phyloP scores from a whole-genome alignment of 2,797 vertebrate genomes.

The Tragopan temminckii region DNA sequence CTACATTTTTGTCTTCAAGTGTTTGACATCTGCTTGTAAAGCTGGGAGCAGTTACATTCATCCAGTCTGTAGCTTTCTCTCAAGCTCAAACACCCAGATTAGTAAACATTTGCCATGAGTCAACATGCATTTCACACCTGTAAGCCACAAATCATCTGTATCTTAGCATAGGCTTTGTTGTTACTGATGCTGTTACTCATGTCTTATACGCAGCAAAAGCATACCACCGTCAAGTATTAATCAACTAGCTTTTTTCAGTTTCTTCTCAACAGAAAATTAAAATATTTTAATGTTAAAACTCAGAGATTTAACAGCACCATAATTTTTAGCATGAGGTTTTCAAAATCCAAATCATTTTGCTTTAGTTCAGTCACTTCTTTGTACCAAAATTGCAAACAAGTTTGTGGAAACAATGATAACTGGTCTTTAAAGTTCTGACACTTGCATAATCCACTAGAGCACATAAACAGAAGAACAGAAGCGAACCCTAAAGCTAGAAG shows the following conservation, averaged over 20 bases:
- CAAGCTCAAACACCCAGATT: not conserved
- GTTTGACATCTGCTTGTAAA: not conserved
- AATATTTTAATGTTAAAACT: not conserved
- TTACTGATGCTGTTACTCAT: not conserved
- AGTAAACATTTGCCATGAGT: rapidly evolving
- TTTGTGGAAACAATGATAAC: not conserved
- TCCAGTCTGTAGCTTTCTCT: not conserved
- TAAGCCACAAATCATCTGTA: not conserved
- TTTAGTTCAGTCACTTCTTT: not conserved
- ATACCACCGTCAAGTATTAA: not conserved
- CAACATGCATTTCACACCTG: not conserved
- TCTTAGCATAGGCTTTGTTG: not conserved
- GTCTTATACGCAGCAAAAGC: not conserved
- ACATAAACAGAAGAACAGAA: not conserved
- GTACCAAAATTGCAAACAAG: not conserved
- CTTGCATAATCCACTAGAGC: not conserved
- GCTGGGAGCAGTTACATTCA: not conserved
- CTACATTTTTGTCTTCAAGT: not conserved
- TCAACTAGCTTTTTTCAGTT: not conserved
- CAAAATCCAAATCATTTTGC: not conserved
- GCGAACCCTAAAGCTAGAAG: slow-evolving; percentile 3
- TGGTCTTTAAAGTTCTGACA: not conserved
- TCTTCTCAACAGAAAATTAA: not conserved
- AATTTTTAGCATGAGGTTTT: not conserved
- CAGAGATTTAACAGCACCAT: not conserved